Evolutionary conservation across 1,140 invertebrate species (phyloP), one percentile per base, ranked within the genome.

Genomic region (Apis florea): DNA sequence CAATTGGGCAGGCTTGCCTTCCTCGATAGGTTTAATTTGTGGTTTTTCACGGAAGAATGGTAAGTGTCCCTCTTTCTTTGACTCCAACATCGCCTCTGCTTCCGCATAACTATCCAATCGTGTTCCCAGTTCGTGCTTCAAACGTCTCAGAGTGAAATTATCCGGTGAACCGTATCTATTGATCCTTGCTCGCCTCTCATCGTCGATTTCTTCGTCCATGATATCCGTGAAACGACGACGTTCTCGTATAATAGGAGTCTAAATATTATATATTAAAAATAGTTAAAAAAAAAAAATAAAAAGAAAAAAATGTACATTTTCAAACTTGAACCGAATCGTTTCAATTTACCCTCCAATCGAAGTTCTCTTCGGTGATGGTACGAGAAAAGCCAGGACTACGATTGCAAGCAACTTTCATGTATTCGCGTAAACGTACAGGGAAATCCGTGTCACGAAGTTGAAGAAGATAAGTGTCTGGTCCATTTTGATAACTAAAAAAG

Each of bases 171-270:
- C 96, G 89, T 97, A 98, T 88, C 95, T 95, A 89, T 96, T 97
- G 83, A 97, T 97, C 19, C 97, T 94, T 12, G 96, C 96, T 87
- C 96, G 96, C 26, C 96, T 95, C 92, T 98, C 98, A 91, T 98
- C 98, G 85, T 98, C 97, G 76, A 98, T 98, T 94, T 99, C 98
- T 92, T 99, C 98, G 91, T 99, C 98, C 98, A 98, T 98, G 2
- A 99, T 96, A 89, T 99, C 98, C 12, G 97, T 98, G 91, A 99
- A 98, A 67, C 97, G 96, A 80, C 98, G 95, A 78, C 98, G 94
- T 93, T 99, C 98, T 47, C 97, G 95, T 85, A 99, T 97, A 10
- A 98, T 95, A 11, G 98, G 97, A 1, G 97, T 96, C 96, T 97
- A 49, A 61, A 53, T n/a, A 68, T 58, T 15, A 9, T 5, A 64